A percentile compares a stretch with the other conserved stretches of the same genome.
phyloP scores from a whole-genome alignment of 2,797 vertebrate species.

The Darevskia mixta region DNA sequence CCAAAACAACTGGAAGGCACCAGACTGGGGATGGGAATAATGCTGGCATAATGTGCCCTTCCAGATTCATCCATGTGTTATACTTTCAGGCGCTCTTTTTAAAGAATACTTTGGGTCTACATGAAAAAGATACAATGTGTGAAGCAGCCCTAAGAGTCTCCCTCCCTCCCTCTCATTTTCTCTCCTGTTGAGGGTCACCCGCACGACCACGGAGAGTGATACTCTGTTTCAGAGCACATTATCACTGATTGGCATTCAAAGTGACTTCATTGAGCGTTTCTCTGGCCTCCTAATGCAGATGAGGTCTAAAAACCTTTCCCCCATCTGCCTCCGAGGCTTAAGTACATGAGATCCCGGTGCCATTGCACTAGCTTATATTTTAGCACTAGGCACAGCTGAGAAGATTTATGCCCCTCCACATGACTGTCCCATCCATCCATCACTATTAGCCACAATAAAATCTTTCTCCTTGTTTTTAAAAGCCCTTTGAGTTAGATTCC shows the following conservation, averaged over 20 bases:
- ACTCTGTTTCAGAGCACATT: constrained; percentile 31
- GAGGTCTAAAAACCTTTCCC: constrained; percentile 59
- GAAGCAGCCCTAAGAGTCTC: background rate
- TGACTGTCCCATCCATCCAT: constrained; percentile 74
- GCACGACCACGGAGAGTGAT: background rate
- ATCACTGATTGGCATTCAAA: constrained; percentile 21
- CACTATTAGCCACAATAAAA: constrained; percentile 78
- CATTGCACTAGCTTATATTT: constrained; percentile 57
- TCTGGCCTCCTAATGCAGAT: constrained; percentile 52
- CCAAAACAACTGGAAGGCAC: background rate
- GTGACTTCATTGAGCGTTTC: constrained; percentile 56
- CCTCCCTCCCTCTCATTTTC: background rate
- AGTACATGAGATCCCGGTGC: constrained; percentile 53
- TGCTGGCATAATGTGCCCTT: background rate
- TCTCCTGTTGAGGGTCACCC: background rate
- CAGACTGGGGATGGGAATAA: too few species aligned
- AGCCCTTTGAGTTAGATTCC: constrained; percentile 75
- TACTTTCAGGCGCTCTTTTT: background rate
- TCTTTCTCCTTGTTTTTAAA: constrained; percentile 76
- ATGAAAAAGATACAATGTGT: background rate
- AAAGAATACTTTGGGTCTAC: background rate
- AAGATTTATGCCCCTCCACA: constrained; percentile 72
- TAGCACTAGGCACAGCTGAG: constrained; percentile 49
- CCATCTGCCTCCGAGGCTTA: constrained; percentile 35
- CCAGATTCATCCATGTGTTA: background rate